Evolutionary conservation across 1,140 invertebrate species (phyloP).

Genomic region (Drosophila setifemur): DNA sequence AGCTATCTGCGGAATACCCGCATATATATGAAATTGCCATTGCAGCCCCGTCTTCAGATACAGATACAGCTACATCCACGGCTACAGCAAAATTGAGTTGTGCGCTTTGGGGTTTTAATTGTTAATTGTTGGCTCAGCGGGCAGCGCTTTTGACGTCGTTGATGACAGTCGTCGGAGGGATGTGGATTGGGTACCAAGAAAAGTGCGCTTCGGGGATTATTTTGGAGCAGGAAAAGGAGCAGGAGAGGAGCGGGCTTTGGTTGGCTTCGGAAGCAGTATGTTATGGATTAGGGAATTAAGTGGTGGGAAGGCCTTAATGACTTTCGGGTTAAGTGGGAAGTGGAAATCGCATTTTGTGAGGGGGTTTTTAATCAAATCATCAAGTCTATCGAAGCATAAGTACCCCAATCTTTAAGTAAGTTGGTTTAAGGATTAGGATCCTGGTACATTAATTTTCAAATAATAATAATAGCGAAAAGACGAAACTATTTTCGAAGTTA

Average conservation of each 20-base stretch:
- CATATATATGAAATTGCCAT: conserved; percentile 65
- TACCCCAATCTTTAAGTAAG: conserved; percentile 12
- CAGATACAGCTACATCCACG: background rate
- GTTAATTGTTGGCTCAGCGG: conserved; percentile 71
- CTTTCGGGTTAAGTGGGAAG: conserved; percentile 31
- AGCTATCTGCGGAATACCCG: conserved; percentile 43
- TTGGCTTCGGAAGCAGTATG: conserved; percentile 6
- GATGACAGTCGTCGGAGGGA: conserved; percentile 45
- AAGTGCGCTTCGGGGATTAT: conserved; percentile 48
- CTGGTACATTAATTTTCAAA: no score
- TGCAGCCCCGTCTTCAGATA: conserved; percentile 9
- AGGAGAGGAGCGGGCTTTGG: background rate
- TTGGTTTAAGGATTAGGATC: no score
- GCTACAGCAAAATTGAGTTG: conserved; percentile 65
- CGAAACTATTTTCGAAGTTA: no score
- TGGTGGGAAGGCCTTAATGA: conserved; percentile 32
- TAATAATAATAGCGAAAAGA: no score
- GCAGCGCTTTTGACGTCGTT: conserved; percentile 51
- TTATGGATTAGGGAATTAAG: conserved; percentile 45
- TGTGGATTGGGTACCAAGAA: conserved; percentile 17
- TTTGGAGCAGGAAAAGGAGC: background rate
- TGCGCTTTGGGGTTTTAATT: conserved; percentile 79
- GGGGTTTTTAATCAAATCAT: conserved; percentile 35
- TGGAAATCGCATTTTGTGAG: conserved; percentile 7
- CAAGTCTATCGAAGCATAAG: conserved; percentile 26